Evolutionary conservation across 2,888 invertebrate genomes (phyloP), one percentile per base, ranked within the genome.

Genomic region (Mythimna albipuncta): DNA sequence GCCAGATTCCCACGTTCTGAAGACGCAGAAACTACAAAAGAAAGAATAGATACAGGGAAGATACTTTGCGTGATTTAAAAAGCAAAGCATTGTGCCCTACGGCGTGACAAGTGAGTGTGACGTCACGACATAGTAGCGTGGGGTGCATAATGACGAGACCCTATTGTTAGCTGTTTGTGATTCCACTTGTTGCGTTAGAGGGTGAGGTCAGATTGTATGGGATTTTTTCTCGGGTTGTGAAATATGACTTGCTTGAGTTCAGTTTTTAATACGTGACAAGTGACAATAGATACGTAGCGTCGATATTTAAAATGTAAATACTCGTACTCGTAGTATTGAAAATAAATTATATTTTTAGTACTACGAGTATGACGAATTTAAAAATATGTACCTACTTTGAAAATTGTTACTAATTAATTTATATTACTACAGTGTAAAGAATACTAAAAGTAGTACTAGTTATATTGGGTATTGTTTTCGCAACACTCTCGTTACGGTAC

Each of bases 31-130:
- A 91, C 87, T 83, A 77, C 80, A 82, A 85, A 89, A 85, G 77
- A 79, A 84, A 89, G 83, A 90, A 91, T 90, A 87, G 85, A 89
- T 85, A 85, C 65, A 72, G 72, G 82, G 87, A 87, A 89, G 90
- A 90, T 85, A 90, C 87, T 91, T 93, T 91, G 91, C 93, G 89
- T 93, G 89, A 93, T 91, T 89, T 90, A 92, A 92, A 93, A 93
- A 89, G 85, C 76, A 84, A 82, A 80, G 85, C 87, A 87, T 91
- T 91, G 88, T 90, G 86, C 89, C 91, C 89, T 88, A 85, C 85
- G 89, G 92, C 91, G 93, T 93, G 93, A 94, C 95, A 95, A 95
- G 95, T 94, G 91, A 83, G 85, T 89, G 90, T 79, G 91, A 92
- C 92, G 91, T 81, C 67, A 83, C 9, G 52, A 41, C 32, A 1